A percentile compares a stretch with the other conserved stretches of the same genome.
phyloP scores from a whole-genome alignment of 1,140 invertebrate genomes.

The Musca domestica region DNA sequence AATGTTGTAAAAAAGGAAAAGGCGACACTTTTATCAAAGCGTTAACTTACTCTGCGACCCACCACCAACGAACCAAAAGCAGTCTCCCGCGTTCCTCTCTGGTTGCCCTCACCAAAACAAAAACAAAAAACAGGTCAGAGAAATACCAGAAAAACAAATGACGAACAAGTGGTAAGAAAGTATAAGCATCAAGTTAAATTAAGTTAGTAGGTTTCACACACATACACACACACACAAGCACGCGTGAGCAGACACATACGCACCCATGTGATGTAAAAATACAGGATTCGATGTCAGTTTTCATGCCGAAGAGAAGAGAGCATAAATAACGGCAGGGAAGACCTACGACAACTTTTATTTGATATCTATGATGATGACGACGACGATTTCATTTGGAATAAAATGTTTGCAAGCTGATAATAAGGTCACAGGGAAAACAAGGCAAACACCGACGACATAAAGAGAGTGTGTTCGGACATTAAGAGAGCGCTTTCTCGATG shows the following conservation, averaged over 20 bases:
- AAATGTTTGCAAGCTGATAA: not conserved
- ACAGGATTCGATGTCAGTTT: too few species aligned
- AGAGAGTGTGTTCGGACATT: not conserved
- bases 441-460: not conserved
- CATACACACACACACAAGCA: not conserved
- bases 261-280: too few species aligned
- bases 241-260: too few species aligned
- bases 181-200: slow-evolving; percentile 17
- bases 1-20: slow-evolving; percentile 3
- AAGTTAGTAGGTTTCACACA: slow-evolving; percentile 11
- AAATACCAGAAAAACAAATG: slow-evolving; percentile 19
- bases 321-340: slow-evolving; percentile 1
- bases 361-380: not conserved
- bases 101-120: not conserved
- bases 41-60: too few species aligned
- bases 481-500: too few species aligned
- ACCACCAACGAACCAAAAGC: not conserved
- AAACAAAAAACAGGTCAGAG: slow-evolving; percentile 12
- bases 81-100: not conserved
- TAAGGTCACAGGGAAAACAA: slow-evolving; percentile 6
- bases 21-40: slow-evolving; percentile 6
- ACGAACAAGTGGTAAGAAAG: slow-evolving; percentile 11
- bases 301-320: too few species aligned
- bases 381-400: not conserved
- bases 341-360: slow-evolving; percentile 18